Base-by-base conservation (phyloP, 2,888 invertebrate genomes). In the Digitonthophagus gazella region DNA sequence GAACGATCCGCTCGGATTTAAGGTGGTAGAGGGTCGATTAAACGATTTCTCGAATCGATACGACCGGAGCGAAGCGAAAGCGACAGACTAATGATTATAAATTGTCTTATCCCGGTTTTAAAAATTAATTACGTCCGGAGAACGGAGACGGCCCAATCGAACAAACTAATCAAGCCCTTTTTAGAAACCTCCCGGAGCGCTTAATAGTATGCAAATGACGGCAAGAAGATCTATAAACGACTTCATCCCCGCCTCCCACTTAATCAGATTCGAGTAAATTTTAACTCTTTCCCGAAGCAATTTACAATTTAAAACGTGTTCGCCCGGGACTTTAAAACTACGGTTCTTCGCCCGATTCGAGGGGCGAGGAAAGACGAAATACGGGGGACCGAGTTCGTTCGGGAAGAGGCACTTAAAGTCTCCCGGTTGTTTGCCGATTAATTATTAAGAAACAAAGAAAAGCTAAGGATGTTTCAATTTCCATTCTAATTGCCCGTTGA, bases 401-500 rank as follows among this genome's bases (percentile, higher is more conserved):
- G 54, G 56, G 67, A 58, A 67, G 64, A 71, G 66, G 68, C 68
- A 68, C 69, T 69, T 71, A 66, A 67, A 72, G 67, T 71, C 69
- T 57, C 64, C 66, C 69, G 63, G 71, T 71, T 73, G 72, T 73
- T 73, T 73, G 72, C 71, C 70, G 72, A 72, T 73, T 71, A 73
- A 72, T 73, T 72, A 72, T 70, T 71, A 67, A 67, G 68, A 72
- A 69, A 72, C 61, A 61, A 61, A 61, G 61, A 61, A 61, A 69
- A 70, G 69, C 71, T 70, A 70, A 72, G 72, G 72, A 69, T 70
- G 73, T 74, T 71, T 75, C 74, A 74, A 73, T 76, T 75, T 73
- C 73, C 72, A 74, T 73, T 74, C 72, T 73, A 75, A 76, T 75
- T 74, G 73, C 71, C 28, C 70, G 74, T 73, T 74, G 74, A 74